phyloP scores from a whole-genome alignment of 2,888 invertebrate genomes.

The Diarsia rubi region DNA sequence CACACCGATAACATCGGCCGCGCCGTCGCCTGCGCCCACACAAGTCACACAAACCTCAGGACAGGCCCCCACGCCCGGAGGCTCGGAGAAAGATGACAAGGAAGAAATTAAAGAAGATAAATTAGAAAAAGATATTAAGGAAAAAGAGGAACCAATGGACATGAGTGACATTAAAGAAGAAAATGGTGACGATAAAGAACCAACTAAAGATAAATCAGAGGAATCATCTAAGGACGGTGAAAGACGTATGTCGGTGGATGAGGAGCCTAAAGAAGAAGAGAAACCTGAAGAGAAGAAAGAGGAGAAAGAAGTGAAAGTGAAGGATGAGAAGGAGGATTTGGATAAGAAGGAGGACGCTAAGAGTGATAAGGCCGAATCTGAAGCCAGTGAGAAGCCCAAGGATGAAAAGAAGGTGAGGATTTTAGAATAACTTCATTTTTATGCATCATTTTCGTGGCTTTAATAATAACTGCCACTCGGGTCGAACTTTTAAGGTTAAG shows the following conservation, averaged over 20 bases:
- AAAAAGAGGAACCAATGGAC: constrained; percentile 82
- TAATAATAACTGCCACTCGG: no score
- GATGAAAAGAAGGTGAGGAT: constrained; percentile 80
- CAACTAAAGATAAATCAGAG: constrained; percentile 71
- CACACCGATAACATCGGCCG: constrained; percentile 86
- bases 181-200: constrained; percentile 78
- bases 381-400: constrained; percentile 88
- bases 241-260: constrained; percentile 85
- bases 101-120: constrained; percentile 88
- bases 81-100: constrained; percentile 82
- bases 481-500: no score
- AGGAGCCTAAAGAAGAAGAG: constrained; percentile 85
- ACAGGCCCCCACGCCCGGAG: constrained; percentile 77
- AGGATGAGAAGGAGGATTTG: constrained; percentile 81
- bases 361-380: constrained; percentile 87
- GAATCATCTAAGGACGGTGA: constrained; percentile 80
- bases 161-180: constrained; percentile 83
- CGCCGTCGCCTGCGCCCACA: constrained; percentile 84
- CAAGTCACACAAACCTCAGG: constrained; percentile 73
- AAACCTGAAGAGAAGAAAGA: constrained; percentile 81
- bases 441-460: no score
- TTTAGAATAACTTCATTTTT: not conserved
- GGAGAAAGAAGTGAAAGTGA: constrained; percentile 74
- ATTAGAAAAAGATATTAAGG: constrained; percentile 81
- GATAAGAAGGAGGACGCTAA: constrained; percentile 87